Conservation (phyloP, 2,888 invertebrate species). For the Drosophila gaucha region DNA sequence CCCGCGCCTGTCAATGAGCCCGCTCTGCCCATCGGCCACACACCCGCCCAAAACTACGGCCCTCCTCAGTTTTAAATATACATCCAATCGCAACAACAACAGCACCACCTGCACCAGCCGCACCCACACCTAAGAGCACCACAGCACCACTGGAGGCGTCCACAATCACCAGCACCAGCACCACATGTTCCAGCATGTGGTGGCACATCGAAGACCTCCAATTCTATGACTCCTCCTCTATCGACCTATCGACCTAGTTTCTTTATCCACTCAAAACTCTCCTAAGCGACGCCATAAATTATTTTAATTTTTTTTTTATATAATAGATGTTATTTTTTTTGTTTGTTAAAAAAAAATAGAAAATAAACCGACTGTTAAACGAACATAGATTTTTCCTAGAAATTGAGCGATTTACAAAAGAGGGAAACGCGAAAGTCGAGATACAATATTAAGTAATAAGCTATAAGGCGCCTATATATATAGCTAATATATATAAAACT, state of each 20-base stretch:
- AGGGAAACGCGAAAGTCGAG: too few species aligned
- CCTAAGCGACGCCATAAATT: conserved; percentile 63
- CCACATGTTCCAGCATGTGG: neutral
- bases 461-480: too few species aligned
- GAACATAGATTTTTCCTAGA: neutral
- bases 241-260: conserved; percentile 32
- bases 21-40: conserved; percentile 57
- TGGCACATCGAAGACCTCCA: conserved; percentile 41
- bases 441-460: too few species aligned
- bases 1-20: conserved; percentile 52
- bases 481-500: too few species aligned
- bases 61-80: conserved; percentile 60
- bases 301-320: conserved; percentile 67
- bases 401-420: too few species aligned
- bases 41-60: conserved; percentile 73
- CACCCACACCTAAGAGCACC: conserved; percentile 7
- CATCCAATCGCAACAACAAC: conserved; percentile 12
- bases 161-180: conserved; percentile 22
- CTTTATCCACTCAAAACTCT: conserved; percentile 21
- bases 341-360: conserved; percentile 51
- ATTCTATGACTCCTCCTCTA: conserved; percentile 32
- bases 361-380: conserved; percentile 49
- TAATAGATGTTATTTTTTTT: conserved; percentile 46
- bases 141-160: conserved; percentile 28
- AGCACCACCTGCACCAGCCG: too few species aligned